A percentile compares a stretch with the other conserved stretches of the same genome.
Conservation (phyloP, 2,797 vertebrate genomes). For the Rhabdophis nuchalis region DNA sequence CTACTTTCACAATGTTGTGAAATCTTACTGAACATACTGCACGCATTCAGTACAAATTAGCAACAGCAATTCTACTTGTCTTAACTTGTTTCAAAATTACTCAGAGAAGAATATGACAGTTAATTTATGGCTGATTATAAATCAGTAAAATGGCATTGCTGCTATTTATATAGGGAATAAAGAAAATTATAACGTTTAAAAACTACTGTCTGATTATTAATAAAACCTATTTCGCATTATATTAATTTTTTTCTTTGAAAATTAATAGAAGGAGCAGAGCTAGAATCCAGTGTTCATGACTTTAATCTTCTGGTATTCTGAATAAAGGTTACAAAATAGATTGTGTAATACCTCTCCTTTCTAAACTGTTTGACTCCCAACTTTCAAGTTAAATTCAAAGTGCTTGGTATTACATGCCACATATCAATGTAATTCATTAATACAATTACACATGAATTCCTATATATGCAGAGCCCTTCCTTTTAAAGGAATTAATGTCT, state of each 20-base stretch:
- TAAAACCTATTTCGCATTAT: background rate
- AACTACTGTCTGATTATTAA: background rate
- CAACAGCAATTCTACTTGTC: background rate
- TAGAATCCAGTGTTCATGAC: background rate
- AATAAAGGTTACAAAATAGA: background rate
- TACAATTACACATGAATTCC: background rate
- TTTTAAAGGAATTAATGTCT: background rate
- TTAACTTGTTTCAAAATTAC: constrained; percentile 2
- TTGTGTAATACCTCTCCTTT: background rate
- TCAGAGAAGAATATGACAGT: background rate
- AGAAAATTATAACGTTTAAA: background rate
- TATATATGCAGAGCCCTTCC: background rate
- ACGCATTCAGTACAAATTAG: constrained; percentile 14
- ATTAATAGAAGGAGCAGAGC: background rate
- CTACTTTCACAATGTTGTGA: background rate
- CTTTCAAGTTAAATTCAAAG: background rate
- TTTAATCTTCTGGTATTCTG: background rate
- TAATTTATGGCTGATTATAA: background rate
- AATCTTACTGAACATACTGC: background rate
- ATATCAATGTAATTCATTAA: too few relatives aligned
- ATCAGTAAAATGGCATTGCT: background rate
- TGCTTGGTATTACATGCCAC: background rate
- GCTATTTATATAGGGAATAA: background rate
- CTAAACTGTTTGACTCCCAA: background rate
- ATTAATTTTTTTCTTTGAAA: background rate